A percentile compares a stretch with the other conserved stretches of the same genome.
phyloP scores from a whole-genome alignment of 1,140 invertebrate species.

The Drosophila miranda region DNA sequence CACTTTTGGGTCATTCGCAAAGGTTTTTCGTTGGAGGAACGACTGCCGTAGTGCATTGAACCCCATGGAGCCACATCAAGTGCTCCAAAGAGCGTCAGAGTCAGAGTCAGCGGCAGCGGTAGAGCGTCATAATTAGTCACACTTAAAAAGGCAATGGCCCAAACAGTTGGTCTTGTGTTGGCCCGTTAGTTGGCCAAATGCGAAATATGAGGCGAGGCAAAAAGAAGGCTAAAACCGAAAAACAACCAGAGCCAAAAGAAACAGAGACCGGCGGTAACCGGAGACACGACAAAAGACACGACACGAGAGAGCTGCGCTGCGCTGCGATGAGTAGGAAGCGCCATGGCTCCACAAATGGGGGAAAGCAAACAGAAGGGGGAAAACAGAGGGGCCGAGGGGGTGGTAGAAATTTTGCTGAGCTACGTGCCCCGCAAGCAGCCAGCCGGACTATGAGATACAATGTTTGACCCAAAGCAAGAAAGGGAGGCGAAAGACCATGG shows the following conservation, averaged over 20 bases:
- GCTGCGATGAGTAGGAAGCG: slow-evolving; percentile 42
- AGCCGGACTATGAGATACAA: slow-evolving; percentile 46
- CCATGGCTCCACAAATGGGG: slow-evolving; percentile 18
- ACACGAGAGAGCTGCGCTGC: slow-evolving; percentile 30
- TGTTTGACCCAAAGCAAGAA: slow-evolving; percentile 33
- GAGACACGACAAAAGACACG: slow-evolving; percentile 23
- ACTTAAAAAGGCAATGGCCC: slow-evolving; percentile 77
- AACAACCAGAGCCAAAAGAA: slow-evolving; percentile 5
- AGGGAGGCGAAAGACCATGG: slow-evolving; percentile 6
- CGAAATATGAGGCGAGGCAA: slow-evolving; percentile 68
- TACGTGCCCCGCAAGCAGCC: slow-evolving; percentile 50
- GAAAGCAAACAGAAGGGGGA: slow-evolving; percentile 35
- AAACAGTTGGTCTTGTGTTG: slow-evolving; percentile 45
- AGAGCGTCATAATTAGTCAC: slow-evolving; percentile 72
- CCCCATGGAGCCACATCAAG: slow-evolving; percentile 10
- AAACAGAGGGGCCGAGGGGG: slow-evolving; percentile 25
- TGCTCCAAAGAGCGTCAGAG: neutral
- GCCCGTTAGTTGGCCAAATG: slow-evolving; percentile 60
- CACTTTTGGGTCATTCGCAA: slow-evolving; percentile 13
- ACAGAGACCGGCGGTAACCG: slow-evolving; percentile 42
- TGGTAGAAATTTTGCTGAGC: slow-evolving; percentile 16
- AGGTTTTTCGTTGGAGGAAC: slow-evolving; percentile 7
- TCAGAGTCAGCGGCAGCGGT: neutral
- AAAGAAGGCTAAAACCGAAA: slow-evolving; percentile 31
- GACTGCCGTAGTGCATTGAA: slow-evolving; percentile 51